These are phyloP conservation scores for Vanessa tameamea DNA, from an alignment of 1,140 invertebrate genomes.

Conservation along the genomic window DNA sequence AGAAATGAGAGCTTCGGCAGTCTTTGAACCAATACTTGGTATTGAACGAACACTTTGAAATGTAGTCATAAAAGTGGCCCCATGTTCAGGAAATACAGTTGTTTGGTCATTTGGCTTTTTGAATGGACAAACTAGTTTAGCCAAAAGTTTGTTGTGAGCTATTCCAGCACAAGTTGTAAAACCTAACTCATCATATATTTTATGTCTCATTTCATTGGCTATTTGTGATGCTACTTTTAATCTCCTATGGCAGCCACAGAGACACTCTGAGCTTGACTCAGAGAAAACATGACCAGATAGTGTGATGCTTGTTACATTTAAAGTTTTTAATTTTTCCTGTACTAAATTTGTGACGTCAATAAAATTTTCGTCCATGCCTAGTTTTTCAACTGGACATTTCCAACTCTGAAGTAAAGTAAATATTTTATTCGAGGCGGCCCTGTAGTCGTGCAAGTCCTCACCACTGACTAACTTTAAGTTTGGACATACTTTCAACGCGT, in stretches of 20 bases:
- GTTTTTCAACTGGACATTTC: conserved; percentile 86
- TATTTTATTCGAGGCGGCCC: conserved; percentile 86
- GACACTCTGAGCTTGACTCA: conserved; percentile 81
- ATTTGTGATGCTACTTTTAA: conserved; percentile 85
- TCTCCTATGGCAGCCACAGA: conserved; percentile 86
- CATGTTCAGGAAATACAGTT: conserved; percentile 85
- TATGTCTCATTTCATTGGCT: conserved; percentile 85
- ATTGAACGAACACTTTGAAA: conserved; percentile 83
- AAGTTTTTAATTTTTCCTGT: conserved; percentile 75
- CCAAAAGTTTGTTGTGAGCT: conserved; percentile 90
- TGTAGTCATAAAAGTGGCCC: conserved; percentile 83
- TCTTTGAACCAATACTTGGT: conserved; percentile 87
- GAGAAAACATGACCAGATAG: conserved; percentile 82
- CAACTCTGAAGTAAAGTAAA: conserved; percentile 84
- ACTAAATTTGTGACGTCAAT: conserved; percentile 88
- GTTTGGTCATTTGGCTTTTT: conserved; percentile 92
- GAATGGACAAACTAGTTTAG: conserved; percentile 87
- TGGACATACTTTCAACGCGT: conserved; percentile 86
- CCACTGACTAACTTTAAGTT: conserved; percentile 86
- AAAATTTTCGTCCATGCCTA: conserved; percentile 91
- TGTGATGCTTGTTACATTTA: conserved; percentile 54
- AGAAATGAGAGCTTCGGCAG: conserved; percentile 82
- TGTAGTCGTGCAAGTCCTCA: conserved; percentile 88
- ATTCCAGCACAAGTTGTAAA: conserved; percentile 91
- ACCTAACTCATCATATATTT: conserved; percentile 84